Conservation (phyloP, 1,140 invertebrate genomes). For the Heliconius himera region DNA sequence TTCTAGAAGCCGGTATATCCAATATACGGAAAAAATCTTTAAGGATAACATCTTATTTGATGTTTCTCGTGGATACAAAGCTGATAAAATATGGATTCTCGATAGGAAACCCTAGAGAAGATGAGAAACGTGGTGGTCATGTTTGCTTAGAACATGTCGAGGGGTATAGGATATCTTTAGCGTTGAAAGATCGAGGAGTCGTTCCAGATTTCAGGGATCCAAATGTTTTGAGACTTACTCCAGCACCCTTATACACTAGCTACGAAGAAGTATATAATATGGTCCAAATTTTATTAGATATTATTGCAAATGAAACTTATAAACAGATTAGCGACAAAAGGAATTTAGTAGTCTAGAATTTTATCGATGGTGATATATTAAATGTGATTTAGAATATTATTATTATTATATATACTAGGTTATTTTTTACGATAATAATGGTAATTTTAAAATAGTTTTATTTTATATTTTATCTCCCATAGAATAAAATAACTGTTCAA, state of each 20-base stretch:
- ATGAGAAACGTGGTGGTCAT: slow-evolving; percentile 64
- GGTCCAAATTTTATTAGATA: slow-evolving; percentile 59
- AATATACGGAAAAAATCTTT: slow-evolving; percentile 67
- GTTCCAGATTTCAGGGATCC: slow-evolving; percentile 64
- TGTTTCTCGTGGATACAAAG: slow-evolving; percentile 65
- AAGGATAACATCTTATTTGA: slow-evolving; percentile 65
- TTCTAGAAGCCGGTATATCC: slow-evolving; percentile 57
- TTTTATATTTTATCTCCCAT: too few relatives aligned
- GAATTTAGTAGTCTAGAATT: slow-evolving; percentile 22
- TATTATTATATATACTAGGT: not conserved
- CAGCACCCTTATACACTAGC: slow-evolving; percentile 62
- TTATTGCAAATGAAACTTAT: slow-evolving; percentile 57
- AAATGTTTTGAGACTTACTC: slow-evolving; percentile 61
- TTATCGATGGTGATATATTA: not conserved
- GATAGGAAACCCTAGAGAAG: slow-evolving; percentile 60
- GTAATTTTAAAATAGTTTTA: not conserved
- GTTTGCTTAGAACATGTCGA: slow-evolving; percentile 66
- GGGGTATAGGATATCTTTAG: slow-evolving; percentile 62
- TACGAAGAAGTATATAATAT: slow-evolving; percentile 62
- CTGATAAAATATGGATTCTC: slow-evolving; percentile 53
- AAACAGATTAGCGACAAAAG: slow-evolving; percentile 45
- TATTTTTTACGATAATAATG: not conserved
- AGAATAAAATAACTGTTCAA: too few relatives aligned
- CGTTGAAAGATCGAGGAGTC: slow-evolving; percentile 54
- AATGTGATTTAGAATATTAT: not conserved